phyloP scores from a whole-genome alignment of 2,888 invertebrate species.

The Synergus itoensis region DNA sequence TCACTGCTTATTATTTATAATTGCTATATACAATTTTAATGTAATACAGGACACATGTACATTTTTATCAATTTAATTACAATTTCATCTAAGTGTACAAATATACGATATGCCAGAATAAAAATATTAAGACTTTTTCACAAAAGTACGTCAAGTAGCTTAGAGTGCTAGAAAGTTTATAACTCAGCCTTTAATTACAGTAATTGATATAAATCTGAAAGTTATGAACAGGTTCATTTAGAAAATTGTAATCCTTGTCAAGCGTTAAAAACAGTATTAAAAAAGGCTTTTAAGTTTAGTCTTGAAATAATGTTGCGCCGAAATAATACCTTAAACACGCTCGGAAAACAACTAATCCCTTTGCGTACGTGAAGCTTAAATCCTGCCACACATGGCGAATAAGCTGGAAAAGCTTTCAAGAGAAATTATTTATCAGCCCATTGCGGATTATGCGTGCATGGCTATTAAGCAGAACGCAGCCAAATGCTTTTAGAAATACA shows the following conservation, averaged over 20 bases:
- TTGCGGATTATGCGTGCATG: constrained; percentile 37
- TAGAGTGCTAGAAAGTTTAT: not conserved
- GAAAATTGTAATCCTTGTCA: constrained; percentile 12
- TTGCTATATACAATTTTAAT: too few species aligned
- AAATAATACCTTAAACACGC: constrained; percentile 38
- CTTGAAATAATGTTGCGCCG: constrained; percentile 3
- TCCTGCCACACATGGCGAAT: constrained; percentile 26
- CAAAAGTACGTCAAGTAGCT: too few species aligned
- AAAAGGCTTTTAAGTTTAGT: constrained; percentile 17
- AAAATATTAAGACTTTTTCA: too few species aligned
- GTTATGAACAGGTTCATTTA: not conserved
- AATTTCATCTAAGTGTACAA: too few species aligned
- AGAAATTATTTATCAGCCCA: constrained; percentile 43
- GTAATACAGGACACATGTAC: too few species aligned
- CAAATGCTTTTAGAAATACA: constrained; percentile 42
- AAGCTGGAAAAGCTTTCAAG: constrained; percentile 43
- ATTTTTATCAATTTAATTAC: too few species aligned
- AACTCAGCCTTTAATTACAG: not conserved
- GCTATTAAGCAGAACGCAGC: constrained; percentile 37
- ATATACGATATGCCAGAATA: too few species aligned
- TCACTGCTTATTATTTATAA: too few species aligned
- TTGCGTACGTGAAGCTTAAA: constrained; percentile 30
- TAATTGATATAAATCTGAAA: not conserved
- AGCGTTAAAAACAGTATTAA: not conserved
- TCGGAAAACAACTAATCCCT: constrained; percentile 36